Evolutionary conservation across 35 echinoderm and acorn worm species (phyloP), one percentile per base, ranked within the genome.

Genomic region (Patiria miniata): DNA sequence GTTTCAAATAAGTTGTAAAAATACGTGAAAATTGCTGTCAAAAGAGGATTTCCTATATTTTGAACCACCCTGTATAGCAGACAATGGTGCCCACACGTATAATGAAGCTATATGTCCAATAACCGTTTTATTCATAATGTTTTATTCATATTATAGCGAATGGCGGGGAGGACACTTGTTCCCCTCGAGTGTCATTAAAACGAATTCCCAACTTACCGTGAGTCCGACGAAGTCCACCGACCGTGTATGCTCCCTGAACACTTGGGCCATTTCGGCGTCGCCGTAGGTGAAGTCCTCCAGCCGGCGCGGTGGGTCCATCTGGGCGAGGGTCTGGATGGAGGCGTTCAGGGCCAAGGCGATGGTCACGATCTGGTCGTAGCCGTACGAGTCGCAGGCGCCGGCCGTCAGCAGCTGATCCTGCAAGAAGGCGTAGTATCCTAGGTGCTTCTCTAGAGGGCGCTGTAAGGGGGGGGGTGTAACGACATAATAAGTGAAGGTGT

Each of bases 341-440:
- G 79, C 51, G 80, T 93, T 93, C 10, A 93, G 68, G 33, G 92
- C 92, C 22, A 93, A 39, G n/a, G 81, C 87, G 40, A 89, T 89
- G 37, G 86, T 81, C 4, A 93, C 85, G 39, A 93, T 93, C 77
- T 88, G 86, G 61, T 93, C 92, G 51, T 93, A 93, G 1, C 79
- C 92, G 38, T 93, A 93, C 12, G 85, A 81, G 39, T 87, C 91
- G 39, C 86, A 93, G 17, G 85, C 91, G 19, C 91, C 91, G 19
- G 68, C 60, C 23, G 77, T 88, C 7, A 82, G 53, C 39, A 92
- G 78, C 56, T 82, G 77, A 22, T 51, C 34, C 78, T 92, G 90
- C 29, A 92, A 79, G 33, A 81, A 29, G 26, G 61, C 37, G 50
- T 83, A 81, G 37, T 81, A 87, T 18, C 51, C 77, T 2, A 87